Conservation (phyloP, 2,113 vertebrate species). For the Zosterops lateralis region DNA sequence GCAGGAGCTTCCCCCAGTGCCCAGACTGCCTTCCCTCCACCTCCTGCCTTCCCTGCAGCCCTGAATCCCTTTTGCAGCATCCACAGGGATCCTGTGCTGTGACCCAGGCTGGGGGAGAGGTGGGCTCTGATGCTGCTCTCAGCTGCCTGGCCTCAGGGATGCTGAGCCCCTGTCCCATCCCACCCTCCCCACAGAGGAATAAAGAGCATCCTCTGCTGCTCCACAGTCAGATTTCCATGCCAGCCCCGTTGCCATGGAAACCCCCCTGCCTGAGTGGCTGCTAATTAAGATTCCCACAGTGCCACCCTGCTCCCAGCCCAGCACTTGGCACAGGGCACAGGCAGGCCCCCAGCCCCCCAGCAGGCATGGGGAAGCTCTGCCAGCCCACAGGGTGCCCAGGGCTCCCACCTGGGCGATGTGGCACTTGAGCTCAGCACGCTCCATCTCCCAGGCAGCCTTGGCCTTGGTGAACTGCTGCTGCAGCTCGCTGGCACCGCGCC, state of each 20-base stretch:
- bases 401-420: conserved; percentile 83
- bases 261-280: neutral
- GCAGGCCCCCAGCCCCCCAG: neutral
- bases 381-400: rapidly evolving
- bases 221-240: neutral
- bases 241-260: conserved; percentile 52
- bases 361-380: neutral
- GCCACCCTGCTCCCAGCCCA: conserved; percentile 15
- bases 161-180: neutral
- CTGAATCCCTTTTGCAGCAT: rapidly evolving
- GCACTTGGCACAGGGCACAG: neutral
- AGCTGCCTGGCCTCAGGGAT: neutral
- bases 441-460: conserved; percentile 95
- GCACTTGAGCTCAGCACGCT: conserved; percentile 88
- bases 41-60: neutral
- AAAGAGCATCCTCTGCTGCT: conserved; percentile 37
- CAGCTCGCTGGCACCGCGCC: conserved; percentile 87
- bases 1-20: neutral
- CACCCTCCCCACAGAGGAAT: neutral
- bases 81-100: rapidly evolving
- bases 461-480: conserved; percentile 96
- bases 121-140: neutral
- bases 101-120: rapidly evolving
- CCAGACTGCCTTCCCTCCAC: neutral
- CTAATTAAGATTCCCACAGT: conserved; percentile 52